Percentiles rank a stretch among this genome's conserved stretches.
These are phyloP conservation scores for Coendou prehensilis DNA, from an alignment of 2,797 vertebrate genomes.

Conservation along the genomic window DNA sequence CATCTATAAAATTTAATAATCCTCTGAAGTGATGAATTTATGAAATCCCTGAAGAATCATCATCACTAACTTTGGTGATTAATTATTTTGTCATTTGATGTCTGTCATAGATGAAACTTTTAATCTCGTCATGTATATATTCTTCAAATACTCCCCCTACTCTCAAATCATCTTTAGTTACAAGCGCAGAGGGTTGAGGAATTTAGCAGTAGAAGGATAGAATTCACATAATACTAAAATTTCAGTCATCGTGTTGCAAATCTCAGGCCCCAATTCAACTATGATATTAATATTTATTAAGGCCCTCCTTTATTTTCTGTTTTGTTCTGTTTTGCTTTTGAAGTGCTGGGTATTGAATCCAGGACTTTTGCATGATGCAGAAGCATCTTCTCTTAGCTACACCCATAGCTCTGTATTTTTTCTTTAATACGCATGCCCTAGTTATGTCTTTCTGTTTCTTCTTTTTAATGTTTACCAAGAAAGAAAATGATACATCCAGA, in stretches of 20 bases:
- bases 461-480: neutral
- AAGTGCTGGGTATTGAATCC: neutral
- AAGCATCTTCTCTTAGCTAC: neutral
- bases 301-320: neutral
- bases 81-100: constrained; percentile 50
- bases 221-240: constrained; percentile 9
- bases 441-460: neutral
- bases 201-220: neutral
- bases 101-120: constrained; percentile 55
- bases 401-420: neutral
- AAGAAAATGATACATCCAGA: neutral
- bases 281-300: neutral
- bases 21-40: constrained; percentile 35
- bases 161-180: constrained; percentile 10
- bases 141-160: neutral
- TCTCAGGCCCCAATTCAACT: neutral
- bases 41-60: constrained; percentile 30
- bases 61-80: constrained; percentile 26
- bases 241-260: neutral
- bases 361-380: neutral
- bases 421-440: neutral
- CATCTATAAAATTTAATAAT: constrained; percentile 43
- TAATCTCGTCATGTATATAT: neutral
- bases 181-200: neutral
- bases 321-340: neutral